Conservation (phyloP, 92 coral and sea anemone genomes). For the Epizoanthus rinbou region DNA sequence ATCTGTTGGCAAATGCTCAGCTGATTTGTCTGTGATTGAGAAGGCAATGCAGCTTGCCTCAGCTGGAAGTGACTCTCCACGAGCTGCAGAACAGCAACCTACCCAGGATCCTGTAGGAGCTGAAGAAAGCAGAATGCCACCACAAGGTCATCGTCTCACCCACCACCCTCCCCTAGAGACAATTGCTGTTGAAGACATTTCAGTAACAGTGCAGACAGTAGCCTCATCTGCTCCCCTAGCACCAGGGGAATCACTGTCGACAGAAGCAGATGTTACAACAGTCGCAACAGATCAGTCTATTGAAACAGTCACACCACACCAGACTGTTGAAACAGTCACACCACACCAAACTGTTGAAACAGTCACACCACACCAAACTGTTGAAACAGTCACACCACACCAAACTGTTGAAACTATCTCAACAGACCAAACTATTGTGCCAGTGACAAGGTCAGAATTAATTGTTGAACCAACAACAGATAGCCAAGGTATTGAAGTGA, state of each 20-base stretch:
- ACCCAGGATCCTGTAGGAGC: not conserved
- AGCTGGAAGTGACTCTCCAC: conserved; percentile 21
- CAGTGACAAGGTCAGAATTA: not conserved
- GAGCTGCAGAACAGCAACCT: conserved; percentile 33
- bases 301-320: not conserved
- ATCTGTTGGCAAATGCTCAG: conserved; percentile 24
- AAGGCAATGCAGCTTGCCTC: conserved; percentile 83
- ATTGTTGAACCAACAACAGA: not conserved
- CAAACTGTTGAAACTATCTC: not conserved
- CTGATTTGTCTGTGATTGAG: conserved; percentile 63
- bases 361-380: conserved; percentile 3
- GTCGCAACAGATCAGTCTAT: not conserved
- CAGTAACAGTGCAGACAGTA: conserved; percentile 59
- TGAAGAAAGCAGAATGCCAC: not conserved
- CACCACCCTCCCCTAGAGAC: conserved; percentile 15
- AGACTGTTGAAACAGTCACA: not conserved
- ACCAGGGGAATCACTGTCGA: not conserved
- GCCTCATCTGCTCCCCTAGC: conserved; percentile 7
- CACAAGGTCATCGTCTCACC: not conserved
- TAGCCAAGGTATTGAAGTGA: not conserved
- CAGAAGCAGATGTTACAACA: not conserved
- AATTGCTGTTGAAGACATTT: conserved; percentile 48
- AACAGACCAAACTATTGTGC: not conserved
- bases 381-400: not conserved
- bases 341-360: not conserved